phyloP scores from a whole-genome alignment of 1,140 invertebrate genomes.

The Diabrotica undecimpunctata region DNA sequence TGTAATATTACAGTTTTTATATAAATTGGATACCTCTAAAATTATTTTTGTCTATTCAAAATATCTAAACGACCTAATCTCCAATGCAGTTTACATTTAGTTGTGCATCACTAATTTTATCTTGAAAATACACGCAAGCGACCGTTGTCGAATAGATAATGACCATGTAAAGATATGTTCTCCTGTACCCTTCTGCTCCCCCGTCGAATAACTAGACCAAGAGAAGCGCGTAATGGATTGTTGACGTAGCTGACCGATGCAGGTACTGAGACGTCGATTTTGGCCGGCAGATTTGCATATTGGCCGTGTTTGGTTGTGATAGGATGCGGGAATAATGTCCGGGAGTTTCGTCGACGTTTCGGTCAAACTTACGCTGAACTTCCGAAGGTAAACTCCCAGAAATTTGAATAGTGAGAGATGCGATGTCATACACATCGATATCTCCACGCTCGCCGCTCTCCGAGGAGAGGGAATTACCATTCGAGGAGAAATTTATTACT shows the following conservation, averaged over 20 bases:
- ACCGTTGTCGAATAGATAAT: too few relatives aligned
- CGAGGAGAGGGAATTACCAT: conserved; percentile 13
- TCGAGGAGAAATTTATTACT: conserved; percentile 16
- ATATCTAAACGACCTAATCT: too few relatives aligned
- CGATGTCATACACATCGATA: conserved; percentile 37
- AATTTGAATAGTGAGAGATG: conserved; percentile 39
- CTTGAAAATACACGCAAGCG: too few relatives aligned
- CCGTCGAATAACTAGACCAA: neutral
- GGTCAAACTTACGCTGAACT: conserved; percentile 41
- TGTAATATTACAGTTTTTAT: too few relatives aligned
- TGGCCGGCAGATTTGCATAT: conserved; percentile 42
- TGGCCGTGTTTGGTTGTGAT: conserved; percentile 44
- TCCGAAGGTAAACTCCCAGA: conserved; percentile 40
- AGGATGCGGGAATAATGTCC: conserved; percentile 39
- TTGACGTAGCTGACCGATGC: conserved; percentile 47
- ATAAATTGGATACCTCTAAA: too few relatives aligned
- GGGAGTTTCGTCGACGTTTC: conserved; percentile 6
- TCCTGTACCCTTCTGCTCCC: neutral
- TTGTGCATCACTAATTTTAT: too few relatives aligned
- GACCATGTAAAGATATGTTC: too few relatives aligned
- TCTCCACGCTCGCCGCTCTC: neutral
- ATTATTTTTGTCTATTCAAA: too few relatives aligned
- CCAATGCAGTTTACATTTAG: too few relatives aligned
- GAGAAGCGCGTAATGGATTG: conserved; percentile 44
- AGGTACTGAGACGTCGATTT: conserved; percentile 38